Evolutionary conservation across 2,113 vertebrate genomes (phyloP).

Genomic region (Balaenoptera acutorostrata): DNA sequence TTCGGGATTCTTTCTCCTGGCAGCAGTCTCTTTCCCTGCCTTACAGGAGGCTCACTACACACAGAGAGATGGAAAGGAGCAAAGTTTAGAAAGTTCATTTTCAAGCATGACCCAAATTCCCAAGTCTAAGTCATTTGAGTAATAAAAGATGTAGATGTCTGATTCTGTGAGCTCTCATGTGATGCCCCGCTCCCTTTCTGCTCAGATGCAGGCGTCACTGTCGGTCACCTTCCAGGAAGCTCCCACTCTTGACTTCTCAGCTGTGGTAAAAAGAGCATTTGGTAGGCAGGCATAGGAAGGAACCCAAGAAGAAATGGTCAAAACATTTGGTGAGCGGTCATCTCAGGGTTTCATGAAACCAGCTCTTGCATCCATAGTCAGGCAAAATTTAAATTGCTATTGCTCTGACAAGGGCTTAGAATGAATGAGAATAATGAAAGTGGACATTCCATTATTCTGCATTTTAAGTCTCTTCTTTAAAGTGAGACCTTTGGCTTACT

Average conservation of each 20-base stretch:
- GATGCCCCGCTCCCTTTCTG: background rate
- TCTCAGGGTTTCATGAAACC: background rate
- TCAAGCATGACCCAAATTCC: background rate
- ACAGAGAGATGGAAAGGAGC: background rate
- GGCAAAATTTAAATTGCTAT: background rate
- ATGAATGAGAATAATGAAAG: background rate
- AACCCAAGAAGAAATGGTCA: background rate
- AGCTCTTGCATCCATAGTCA: background rate
- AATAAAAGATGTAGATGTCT: background rate
- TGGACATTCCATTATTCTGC: background rate
- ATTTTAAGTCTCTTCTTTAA: background rate
- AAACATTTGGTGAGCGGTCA: background rate
- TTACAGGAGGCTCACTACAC: background rate
- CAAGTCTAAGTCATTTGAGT: background rate
- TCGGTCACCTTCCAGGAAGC: background rate
- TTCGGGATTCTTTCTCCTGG: background rate
- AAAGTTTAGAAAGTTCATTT: background rate
- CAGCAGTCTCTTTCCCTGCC: background rate
- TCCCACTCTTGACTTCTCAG: background rate
- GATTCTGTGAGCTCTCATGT: background rate
- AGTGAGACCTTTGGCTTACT: background rate
- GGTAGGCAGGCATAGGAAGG: background rate
- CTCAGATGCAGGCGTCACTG: background rate
- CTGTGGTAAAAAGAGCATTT: background rate
- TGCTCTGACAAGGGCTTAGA: background rate